Evolutionary conservation across 1,140 invertebrate genomes (phyloP), one percentile per base, ranked within the genome.

Genomic region (Apis laboriosa): DNA sequence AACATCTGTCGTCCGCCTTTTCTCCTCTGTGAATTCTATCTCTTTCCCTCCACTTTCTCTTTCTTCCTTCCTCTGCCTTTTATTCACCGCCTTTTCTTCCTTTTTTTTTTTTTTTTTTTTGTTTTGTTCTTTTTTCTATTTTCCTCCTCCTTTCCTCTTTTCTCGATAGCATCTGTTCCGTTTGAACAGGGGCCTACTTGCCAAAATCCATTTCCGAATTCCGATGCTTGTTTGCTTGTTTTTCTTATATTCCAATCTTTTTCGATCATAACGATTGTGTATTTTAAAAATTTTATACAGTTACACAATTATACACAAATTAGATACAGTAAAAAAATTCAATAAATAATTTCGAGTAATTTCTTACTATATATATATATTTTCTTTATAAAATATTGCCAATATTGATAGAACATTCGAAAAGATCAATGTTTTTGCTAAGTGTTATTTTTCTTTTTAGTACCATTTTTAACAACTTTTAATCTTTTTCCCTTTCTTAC

Each of bases 1-100:
- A 86, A 87, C 87, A 90, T 90, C 88, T 88, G 87, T 86, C 84
- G 84, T 89, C 83, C 86, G 83, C 83, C 85, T 84, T 86, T 89
- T 83, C 85, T 85, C 83, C 83, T 81, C 80, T 68, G 66, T 71
- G 63, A 70, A 75, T 43, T 80, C 70, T 77, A 74, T 85, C 80
- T 76, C 63, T 84, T 68, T 70, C 51, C 53, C 66, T 74, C 53
- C 60, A 49, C 66, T 70, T 71, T 75, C 61, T 82, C 55, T 51
- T 67, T 68, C 43, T 53, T 71, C 61, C 61, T 60, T 53, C 58
- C 71, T 84, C 56, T 9, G 73, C 61, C 72, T 72, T 64, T 88
- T 61, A 67, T 67, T 64, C 78, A 24, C 28, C 19, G 43, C 60
- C 72, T 72, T 9, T 28, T 7, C 11, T 15, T 34, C 28, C 58